These are phyloP conservation scores for Gymnobelideus leadbeateri DNA, from an alignment of 2,113 vertebrate species.

Conservation along the genomic window DNA sequence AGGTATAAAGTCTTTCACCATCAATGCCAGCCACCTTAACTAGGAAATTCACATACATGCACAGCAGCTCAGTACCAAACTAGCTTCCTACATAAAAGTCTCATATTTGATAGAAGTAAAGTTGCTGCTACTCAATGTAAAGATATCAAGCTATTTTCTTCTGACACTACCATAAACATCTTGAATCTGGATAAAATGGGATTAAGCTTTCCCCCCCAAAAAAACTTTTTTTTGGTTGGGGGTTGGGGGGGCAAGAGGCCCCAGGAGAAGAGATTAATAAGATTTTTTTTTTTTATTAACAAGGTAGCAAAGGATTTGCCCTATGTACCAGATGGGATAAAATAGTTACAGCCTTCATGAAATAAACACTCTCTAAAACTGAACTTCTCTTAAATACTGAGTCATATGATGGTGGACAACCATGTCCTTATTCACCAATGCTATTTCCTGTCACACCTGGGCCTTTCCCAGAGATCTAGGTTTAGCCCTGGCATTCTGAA, in stretches of 20 bases:
- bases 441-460: background rate
- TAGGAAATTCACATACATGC: constrained; percentile 41
- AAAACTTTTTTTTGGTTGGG: constrained; percentile 1
- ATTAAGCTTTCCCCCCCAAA: background rate
- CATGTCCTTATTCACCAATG: background rate
- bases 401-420: background rate
- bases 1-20: constrained; percentile 69
- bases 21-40: constrained; percentile 50
- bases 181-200: background rate
- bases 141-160: constrained; percentile 23
- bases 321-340: background rate
- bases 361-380: constrained; percentile 15
- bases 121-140: constrained; percentile 32
- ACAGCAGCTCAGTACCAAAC: background rate
- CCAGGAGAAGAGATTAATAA: background rate
- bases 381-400: constrained; percentile 30
- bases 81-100: constrained; percentile 22
- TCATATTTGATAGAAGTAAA: constrained; percentile 20
- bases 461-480: constrained; percentile 24
- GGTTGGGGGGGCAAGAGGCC: background rate
- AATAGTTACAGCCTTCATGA: background rate
- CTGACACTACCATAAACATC: constrained; percentile 13
- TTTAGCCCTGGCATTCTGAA: constrained; percentile 27
- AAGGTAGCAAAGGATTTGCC: background rate
- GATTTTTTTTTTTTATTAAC: constrained; percentile 3